Evolutionary conservation across 2,113 vertebrate genomes (phyloP).

Genomic region (Psammodynastes pulverulentus): DNA sequence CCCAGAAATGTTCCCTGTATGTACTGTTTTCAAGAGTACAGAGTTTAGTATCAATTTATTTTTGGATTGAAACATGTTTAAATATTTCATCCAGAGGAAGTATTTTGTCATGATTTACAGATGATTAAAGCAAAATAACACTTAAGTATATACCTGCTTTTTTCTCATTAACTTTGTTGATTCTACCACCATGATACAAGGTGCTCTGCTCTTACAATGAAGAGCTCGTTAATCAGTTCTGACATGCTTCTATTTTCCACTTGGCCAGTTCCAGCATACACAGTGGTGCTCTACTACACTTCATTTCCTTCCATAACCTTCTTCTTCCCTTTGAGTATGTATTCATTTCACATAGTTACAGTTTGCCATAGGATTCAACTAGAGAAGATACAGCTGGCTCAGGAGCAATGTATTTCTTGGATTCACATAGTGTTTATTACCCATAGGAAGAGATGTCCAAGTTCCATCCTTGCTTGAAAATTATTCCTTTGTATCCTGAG

Average conservation of each 20-base stretch:
- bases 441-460: background rate
- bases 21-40: background rate
- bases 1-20: background rate
- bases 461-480: background rate
- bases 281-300: conserved; percentile 46
- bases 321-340: conserved; percentile 51
- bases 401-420: conserved; percentile 22
- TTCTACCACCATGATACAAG: conserved; percentile 59
- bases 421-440: conserved; percentile 24
- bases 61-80: background rate
- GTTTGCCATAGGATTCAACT: conserved; percentile 37
- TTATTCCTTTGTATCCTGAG: background rate
- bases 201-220: conserved; percentile 44
- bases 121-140: conserved; percentile 62
- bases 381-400: conserved; percentile 9
- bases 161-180: conserved; percentile 56
- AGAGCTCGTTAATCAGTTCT: conserved; percentile 63
- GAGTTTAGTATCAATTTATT: background rate
- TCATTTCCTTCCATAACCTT: conserved; percentile 48
- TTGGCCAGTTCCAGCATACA: conserved; percentile 61
- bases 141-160: conserved; percentile 54
- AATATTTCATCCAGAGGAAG: background rate
- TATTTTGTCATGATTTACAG: conserved; percentile 38
- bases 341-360: conserved; percentile 49
- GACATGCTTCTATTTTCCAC: conserved; percentile 58